phyloP scores from a whole-genome alignment of 2,113 vertebrate species.

The Bubo blakistoni region DNA sequence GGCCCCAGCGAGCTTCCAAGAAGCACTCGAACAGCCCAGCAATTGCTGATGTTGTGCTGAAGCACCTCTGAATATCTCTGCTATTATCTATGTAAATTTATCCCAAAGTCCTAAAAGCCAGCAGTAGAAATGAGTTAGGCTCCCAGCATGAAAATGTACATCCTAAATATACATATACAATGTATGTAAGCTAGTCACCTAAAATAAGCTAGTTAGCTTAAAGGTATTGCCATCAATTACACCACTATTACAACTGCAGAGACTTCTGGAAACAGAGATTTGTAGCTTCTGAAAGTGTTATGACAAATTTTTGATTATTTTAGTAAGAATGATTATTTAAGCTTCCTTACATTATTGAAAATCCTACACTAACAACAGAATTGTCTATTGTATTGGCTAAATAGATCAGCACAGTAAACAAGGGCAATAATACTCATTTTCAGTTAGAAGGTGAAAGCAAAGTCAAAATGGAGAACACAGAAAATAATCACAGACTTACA shows the following conservation, averaged over 20 bases:
- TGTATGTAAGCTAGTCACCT: background rate
- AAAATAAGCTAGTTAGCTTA: background rate
- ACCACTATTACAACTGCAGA: background rate
- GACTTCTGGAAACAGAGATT: background rate
- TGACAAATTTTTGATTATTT: background rate
- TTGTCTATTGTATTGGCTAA: background rate
- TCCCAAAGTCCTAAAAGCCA: background rate
- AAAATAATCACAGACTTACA: background rate
- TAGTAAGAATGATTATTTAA: background rate
- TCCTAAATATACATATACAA: background rate
- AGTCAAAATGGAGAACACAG: background rate
- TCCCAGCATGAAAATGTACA: background rate
- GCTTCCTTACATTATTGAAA: background rate
- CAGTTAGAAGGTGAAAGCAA: background rate
- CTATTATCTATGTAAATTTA: background rate
- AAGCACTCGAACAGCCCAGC: background rate
- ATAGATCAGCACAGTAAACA: background rate
- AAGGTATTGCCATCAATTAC: background rate
- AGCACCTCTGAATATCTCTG: background rate
- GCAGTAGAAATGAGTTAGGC: background rate
- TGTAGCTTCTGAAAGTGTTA: background rate
- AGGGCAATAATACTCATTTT: background rate
- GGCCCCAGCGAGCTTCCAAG: background rate
- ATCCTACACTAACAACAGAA: background rate
- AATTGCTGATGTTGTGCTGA: background rate